Evolutionary conservation across 2,797 vertebrate species (phyloP).

Genomic region (Chanos chanos): DNA sequence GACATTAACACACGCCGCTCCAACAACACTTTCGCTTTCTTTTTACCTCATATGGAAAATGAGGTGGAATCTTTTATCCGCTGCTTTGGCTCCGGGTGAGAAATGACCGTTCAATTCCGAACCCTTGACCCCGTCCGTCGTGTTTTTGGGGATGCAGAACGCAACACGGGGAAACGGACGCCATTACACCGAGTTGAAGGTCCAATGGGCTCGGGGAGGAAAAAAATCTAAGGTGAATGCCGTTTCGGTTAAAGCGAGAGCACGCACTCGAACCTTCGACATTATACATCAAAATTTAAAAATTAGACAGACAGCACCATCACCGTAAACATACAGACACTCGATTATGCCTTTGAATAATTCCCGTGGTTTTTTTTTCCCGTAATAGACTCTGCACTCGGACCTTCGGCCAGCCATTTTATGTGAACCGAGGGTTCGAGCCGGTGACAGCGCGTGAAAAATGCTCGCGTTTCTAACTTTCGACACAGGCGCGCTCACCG

Average conservation of each 20-base stretch:
- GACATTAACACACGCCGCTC: too few relatives aligned
- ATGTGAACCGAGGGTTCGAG: slow-evolving; percentile 76
- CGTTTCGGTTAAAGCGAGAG: neutral
- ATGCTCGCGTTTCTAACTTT: slow-evolving; percentile 1
- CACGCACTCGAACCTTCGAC: slow-evolving; percentile 39
- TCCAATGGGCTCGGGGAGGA: slow-evolving; percentile 58
- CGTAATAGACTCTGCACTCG: slow-evolving; percentile 57
- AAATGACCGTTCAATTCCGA: slow-evolving; percentile 17
- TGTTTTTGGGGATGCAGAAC: slow-evolving; percentile 45
- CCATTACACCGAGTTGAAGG: slow-evolving; percentile 77
- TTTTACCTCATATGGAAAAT: too few relatives aligned
- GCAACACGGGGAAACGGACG: slow-evolving; percentile 62
- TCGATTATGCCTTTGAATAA: neutral
- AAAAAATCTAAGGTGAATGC: slow-evolving; percentile 7
- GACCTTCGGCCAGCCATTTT: slow-evolving; percentile 82
- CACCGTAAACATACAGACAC: too few relatives aligned
- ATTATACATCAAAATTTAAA: neutral
- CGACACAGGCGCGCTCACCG: too few relatives aligned
- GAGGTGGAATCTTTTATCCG: too few relatives aligned
- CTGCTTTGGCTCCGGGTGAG: too few relatives aligned
- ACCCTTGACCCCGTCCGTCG: slow-evolving; percentile 14
- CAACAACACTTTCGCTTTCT: too few relatives aligned
- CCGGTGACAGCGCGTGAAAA: slow-evolving; percentile 54
- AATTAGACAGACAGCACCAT: too few relatives aligned
- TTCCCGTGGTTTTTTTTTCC: neutral